A percentile compares a stretch with the other conserved stretches of the same genome.
Evolutionary conservation across 2,113 vertebrate genomes (phyloP).

Genomic region (Henicopernis longicauda): DNA sequence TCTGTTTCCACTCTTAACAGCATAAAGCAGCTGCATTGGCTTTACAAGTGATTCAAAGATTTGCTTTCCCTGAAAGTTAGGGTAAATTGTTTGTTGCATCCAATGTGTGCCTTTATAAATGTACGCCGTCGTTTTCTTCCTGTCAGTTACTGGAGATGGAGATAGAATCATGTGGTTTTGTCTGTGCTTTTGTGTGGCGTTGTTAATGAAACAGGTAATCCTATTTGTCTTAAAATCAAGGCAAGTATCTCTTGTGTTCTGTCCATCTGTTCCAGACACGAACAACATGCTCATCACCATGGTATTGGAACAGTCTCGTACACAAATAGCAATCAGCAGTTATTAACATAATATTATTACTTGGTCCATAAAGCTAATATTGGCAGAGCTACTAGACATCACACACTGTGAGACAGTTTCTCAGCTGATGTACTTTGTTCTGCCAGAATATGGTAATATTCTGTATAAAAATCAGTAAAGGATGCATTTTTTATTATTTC

Average conservation of each 20-base stretch:
- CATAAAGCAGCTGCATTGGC: background rate
- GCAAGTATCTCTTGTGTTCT: constrained; percentile 19
- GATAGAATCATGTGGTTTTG: constrained; percentile 54
- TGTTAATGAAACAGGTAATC: constrained; percentile 67
- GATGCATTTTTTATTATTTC: background rate
- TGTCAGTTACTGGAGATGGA: constrained; percentile 45
- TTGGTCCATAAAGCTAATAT: constrained; percentile 37
- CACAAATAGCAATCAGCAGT: constrained; percentile 31
- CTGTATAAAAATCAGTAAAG: background rate
- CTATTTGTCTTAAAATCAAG: constrained; percentile 38
- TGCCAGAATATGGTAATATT: background rate
- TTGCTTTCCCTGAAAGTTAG: background rate
- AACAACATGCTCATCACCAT: constrained; percentile 38
- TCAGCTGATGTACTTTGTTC: background rate
- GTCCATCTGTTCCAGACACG: constrained; percentile 47
- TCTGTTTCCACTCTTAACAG: background rate
- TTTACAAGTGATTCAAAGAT: background rate
- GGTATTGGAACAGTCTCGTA: constrained; percentile 33
- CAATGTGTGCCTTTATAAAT: background rate
- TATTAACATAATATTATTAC: constrained; percentile 36
- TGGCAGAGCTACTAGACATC: background rate
- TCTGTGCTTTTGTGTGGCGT: constrained; percentile 55
- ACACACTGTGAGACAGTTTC: background rate
- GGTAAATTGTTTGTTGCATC: background rate
- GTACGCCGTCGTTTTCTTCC: background rate